Base-by-base conservation (phyloP, 2,888 invertebrate species). In the Dicroscelio sp. region DNA sequence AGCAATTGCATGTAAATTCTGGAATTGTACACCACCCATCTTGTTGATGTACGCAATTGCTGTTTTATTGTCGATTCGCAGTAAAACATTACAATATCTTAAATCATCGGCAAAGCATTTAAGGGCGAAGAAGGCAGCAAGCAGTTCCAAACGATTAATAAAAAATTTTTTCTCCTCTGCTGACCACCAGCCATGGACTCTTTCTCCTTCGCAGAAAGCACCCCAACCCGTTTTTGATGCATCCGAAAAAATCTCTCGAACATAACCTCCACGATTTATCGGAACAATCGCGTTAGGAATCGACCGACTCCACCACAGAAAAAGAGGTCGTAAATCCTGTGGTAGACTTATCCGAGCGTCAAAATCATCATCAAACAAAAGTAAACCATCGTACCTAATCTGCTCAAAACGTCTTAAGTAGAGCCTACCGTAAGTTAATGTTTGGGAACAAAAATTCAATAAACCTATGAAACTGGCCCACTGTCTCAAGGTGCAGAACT, bases 231-330 rank as follows among this genome's bases (percentile, higher is more conserved):
- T 63, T 20, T 71, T 71, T 2, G 48, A 71, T 0, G 71, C 71
- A 38, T 84, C 88, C n/a, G 88, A 73, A 23, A 73, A 86, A 23
- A 86, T 86, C 43, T 71, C 71, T 6, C 25, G n/a, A 5, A 30
- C 30, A 20, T 55, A 86, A 31, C 8, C 20, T 27, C 25, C 30
- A 20, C 38, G 55, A 12, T 17, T 30, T 33, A 86, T 78, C 6
- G 78, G 27, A 48, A 69, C 38, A n/a, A 17, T n/a, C 20, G 75
- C 48, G 14, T 1, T 52, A 38, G 65, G 65, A 31, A 85, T 86
- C 67, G 76, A 67, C 14, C 14, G 2, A 23, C 33, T 65, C 78
- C 85, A 86, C 69, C 71, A 71, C 1, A 8, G 30, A 35, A 85
- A 85, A 23, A 55, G 12, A 27, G 35, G 20, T 0, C 30, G 10